Conservation (phyloP, 1,140 invertebrate species). For the Fopius arisanus region DNA sequence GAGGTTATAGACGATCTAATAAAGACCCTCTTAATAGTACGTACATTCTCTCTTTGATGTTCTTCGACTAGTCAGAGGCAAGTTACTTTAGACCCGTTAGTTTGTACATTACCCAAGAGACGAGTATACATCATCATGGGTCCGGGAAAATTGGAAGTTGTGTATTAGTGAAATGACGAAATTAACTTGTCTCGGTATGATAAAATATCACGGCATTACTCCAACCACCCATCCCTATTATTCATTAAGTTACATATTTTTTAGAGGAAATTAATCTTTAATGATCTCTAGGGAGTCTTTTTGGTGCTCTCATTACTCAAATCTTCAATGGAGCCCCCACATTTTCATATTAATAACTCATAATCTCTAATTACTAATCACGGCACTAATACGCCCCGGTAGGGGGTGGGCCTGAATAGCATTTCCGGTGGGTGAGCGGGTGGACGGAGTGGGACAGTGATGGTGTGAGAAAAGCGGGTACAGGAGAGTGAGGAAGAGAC, state of each 20-base stretch:
- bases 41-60: conserved; percentile 44
- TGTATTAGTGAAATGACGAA: conserved; percentile 7
- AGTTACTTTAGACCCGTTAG: conserved; percentile 39
- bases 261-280: too few species aligned
- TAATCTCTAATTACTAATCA: conserved; percentile 48
- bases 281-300: too few species aligned
- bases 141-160: conserved; percentile 13
- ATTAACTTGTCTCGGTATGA: neutral
- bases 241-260: too few species aligned
- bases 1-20: conserved; percentile 46
- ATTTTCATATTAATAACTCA: conserved; percentile 41
- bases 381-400: conserved; percentile 36
- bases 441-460: conserved; percentile 1
- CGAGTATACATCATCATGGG: neutral
- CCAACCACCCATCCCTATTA: too few species aligned
- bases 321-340: too few species aligned
- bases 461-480: conserved; percentile 11
- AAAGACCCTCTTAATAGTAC: conserved; percentile 39
- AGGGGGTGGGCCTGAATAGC: neutral
- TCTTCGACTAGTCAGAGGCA: conserved; percentile 36
- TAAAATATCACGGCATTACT: too few species aligned
- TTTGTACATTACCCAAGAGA: conserved; percentile 30
- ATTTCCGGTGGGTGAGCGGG: neutral
- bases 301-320: too few species aligned
- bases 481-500: conserved; percentile 7